Evolutionary conservation across 2,888 invertebrate species (phyloP).

Genomic region (Diloba caeruleocephala): DNA sequence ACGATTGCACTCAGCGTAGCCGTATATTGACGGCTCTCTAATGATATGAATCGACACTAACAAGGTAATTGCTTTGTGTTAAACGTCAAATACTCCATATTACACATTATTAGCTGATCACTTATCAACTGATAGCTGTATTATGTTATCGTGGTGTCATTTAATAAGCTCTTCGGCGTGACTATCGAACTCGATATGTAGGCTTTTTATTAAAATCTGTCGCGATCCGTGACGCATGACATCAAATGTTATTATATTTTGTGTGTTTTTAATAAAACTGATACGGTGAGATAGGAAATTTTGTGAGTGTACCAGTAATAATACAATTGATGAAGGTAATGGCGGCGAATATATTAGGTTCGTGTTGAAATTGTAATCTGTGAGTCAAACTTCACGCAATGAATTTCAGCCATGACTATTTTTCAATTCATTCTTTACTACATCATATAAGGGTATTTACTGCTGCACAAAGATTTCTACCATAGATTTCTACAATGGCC

Average conservation of each 20-base stretch:
- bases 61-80: slow-evolving; percentile 49
- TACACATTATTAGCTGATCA: slow-evolving; percentile 63
- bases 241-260: slow-evolving; percentile 57
- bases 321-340: slow-evolving; percentile 50
- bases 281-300: slow-evolving; percentile 41
- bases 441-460: no score
- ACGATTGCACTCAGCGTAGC: slow-evolving; percentile 32
- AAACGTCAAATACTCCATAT: slow-evolving; percentile 55
- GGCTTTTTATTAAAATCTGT: slow-evolving; percentile 65
- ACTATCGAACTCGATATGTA: slow-evolving; percentile 45
- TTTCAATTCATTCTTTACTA: slow-evolving; percentile 1
- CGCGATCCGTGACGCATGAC: slow-evolving; percentile 53
- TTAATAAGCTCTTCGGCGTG: slow-evolving; percentile 55
- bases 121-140: slow-evolving; percentile 55
- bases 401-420: slow-evolving; percentile 23
- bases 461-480: no score
- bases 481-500: no score
- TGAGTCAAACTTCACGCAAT: slow-evolving; percentile 23
- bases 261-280: slow-evolving; percentile 58
- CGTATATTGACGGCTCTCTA: slow-evolving; percentile 27
- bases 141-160: slow-evolving; percentile 58
- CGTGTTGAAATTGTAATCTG: slow-evolving; percentile 39
- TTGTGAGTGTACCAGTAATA: slow-evolving; percentile 48
- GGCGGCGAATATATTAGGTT: slow-evolving; percentile 31
- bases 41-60: slow-evolving; percentile 25